These are phyloP conservation scores for Lithophane semibrunnea DNA, from an alignment of 2,888 invertebrate species.

Conservation along the genomic window DNA sequence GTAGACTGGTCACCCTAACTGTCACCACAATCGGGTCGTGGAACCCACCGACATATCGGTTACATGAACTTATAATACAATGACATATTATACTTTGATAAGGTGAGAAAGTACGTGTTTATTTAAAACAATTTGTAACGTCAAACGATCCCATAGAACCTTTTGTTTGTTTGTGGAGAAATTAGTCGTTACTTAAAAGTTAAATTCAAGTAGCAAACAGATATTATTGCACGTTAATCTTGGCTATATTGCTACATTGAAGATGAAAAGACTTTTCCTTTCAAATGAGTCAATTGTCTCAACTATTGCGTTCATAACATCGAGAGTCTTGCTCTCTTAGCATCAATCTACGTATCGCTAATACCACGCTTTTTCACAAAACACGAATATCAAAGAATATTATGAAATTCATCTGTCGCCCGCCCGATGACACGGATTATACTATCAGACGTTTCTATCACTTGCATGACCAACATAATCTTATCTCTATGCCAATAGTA, in stretches of 20 bases:
- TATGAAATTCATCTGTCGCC: slow-evolving; percentile 70
- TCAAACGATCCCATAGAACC: too few species aligned
- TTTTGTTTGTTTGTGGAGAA: too few species aligned
- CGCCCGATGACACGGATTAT: slow-evolving; percentile 71
- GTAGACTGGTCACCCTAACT: slow-evolving; percentile 66
- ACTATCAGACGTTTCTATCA: slow-evolving; percentile 64
- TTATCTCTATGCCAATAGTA: slow-evolving; percentile 34
- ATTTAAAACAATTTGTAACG: slow-evolving; percentile 7
- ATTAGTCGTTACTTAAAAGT: neutral
- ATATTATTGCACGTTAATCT: neutral
- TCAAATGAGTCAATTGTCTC: slow-evolving; percentile 31
- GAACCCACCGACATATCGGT: slow-evolving; percentile 49
- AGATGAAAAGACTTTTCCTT: slow-evolving; percentile 29
- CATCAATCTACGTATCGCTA: slow-evolving; percentile 29
- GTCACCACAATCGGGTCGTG: slow-evolving; percentile 63
- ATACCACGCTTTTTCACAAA: slow-evolving; percentile 45
- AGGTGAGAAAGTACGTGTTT: slow-evolving; percentile 30
- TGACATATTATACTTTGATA: slow-evolving; percentile 26
- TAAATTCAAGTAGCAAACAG: neutral
- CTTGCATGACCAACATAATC: slow-evolving; percentile 35
- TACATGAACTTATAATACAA: slow-evolving; percentile 46
- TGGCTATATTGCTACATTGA: too few species aligned
- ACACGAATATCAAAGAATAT: slow-evolving; percentile 59
- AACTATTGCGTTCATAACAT: slow-evolving; percentile 29
- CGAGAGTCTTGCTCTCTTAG: slow-evolving; percentile 29